Evolutionary conservation across 1,140 invertebrate species (phyloP).

Genomic region (Laodelphax striatellus): DNA sequence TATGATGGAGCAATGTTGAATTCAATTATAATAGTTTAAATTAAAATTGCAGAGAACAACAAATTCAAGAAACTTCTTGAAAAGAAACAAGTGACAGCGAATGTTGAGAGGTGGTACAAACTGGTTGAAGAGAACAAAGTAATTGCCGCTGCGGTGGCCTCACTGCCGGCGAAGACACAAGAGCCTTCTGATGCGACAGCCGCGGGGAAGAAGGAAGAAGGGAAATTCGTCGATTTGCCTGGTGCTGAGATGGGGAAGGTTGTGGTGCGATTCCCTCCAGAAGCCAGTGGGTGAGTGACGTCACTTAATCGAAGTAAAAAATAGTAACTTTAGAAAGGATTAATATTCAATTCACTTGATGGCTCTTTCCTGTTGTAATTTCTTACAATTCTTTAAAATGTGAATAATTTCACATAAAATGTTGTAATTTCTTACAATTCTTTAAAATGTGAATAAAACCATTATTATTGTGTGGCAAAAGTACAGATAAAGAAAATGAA

Average conservation of each 20-base stretch:
- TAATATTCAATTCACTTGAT: no score
- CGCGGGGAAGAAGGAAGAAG: slow-evolving; percentile 55
- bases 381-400: no score
- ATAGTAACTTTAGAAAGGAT: no score
- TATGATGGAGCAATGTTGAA: neutral
- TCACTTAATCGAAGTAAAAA: no score
- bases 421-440: no score
- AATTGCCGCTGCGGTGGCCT: slow-evolving; percentile 40
- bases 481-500: no score
- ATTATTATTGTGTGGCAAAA: no score
- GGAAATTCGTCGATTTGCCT: slow-evolving; percentile 93
- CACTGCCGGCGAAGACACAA: slow-evolving; percentile 36
- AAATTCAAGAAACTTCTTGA: slow-evolving; percentile 1
- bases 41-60: neutral
- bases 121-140: slow-evolving; percentile 45
- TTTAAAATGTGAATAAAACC: no score
- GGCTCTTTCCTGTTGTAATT: no score
- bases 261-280: slow-evolving; percentile 90
- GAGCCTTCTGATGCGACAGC: slow-evolving; percentile 22
- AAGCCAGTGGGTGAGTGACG: slow-evolving; percentile 83
- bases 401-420: no score
- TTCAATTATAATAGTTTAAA: no score
- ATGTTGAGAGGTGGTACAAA: slow-evolving; percentile 59
- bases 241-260: slow-evolving; percentile 93
- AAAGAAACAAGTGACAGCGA: slow-evolving; percentile 38